These are phyloP conservation scores for Pandemis heparana DNA, from an alignment of 2,888 invertebrate species.

Conservation along the genomic window DNA sequence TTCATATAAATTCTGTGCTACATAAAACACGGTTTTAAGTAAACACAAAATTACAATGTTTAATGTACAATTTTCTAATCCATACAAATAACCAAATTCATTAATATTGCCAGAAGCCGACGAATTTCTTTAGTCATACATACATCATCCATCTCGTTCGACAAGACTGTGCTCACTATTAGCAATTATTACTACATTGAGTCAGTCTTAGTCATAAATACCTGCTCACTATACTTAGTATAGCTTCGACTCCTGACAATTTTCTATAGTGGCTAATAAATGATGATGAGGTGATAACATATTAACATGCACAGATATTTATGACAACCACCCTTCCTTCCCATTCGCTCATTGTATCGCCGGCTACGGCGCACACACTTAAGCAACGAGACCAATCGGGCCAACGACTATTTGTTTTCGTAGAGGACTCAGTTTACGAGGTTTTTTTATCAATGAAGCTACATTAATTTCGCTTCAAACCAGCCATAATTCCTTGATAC, in stretches of 20 bases:
- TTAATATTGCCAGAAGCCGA: too few species aligned
- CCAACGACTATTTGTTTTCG: neutral
- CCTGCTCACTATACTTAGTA: neutral
- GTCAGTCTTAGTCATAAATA: neutral
- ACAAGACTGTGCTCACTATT: too few species aligned
- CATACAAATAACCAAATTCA: neutral
- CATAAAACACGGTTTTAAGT: conserved; percentile 14
- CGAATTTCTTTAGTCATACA: neutral
- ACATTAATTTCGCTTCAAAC: too few species aligned
- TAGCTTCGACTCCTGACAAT: neutral
- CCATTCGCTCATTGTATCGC: neutral
- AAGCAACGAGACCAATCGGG: neutral
- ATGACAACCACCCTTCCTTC: neutral
- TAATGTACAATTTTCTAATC: neutral
- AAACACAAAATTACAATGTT: conserved; percentile 29
- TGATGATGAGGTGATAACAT: neutral
- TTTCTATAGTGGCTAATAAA: neutral
- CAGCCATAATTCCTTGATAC: too few species aligned
- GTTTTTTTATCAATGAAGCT: neutral
- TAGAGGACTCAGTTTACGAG: neutral
- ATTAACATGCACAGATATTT: neutral
- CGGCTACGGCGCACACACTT: neutral
- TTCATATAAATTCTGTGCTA: conserved; percentile 29
- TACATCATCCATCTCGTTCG: neutral
- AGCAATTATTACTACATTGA: neutral